A percentile compares a stretch with the other conserved stretches of the same genome.
Conservation (phyloP, 2,888 invertebrate species). For the Shargacucullia verbasci region DNA sequence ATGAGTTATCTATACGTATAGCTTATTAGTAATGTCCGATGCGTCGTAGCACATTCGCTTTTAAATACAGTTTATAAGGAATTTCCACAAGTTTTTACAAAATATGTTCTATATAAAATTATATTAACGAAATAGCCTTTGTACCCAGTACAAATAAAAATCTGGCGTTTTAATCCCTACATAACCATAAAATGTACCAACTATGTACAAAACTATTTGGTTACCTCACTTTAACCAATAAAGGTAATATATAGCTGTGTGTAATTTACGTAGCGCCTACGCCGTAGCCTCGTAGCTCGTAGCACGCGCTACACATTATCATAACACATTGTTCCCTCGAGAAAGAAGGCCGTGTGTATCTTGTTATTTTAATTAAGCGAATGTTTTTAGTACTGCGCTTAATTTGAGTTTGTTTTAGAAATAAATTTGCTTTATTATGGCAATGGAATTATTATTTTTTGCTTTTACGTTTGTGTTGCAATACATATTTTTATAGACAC, state of each 20-base stretch:
- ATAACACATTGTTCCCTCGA: conserved; percentile 43
- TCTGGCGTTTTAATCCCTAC: too few relatives aligned
- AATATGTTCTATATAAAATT: too few relatives aligned
- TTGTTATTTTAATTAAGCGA: conserved; percentile 45
- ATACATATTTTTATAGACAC: too few relatives aligned
- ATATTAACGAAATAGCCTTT: too few relatives aligned
- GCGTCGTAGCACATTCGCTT: too few relatives aligned
- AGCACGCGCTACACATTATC: conserved; percentile 45
- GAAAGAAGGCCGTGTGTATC: conserved; percentile 19
- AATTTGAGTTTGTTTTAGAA: conserved; percentile 14
- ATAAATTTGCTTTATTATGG: conserved; percentile 12
- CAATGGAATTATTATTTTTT: neutral
- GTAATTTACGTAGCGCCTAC: conserved; percentile 30
- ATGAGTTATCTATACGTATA: too few relatives aligned
- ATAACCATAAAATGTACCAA: too few relatives aligned
- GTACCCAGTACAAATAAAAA: too few relatives aligned
- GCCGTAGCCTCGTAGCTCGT: conserved; percentile 42
- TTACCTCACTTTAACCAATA: conserved; percentile 28
- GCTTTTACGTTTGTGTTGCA: too few relatives aligned
- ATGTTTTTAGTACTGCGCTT: conserved; percentile 18
- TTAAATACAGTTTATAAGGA: too few relatives aligned
- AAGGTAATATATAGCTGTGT: conserved; percentile 20
- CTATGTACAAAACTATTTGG: conserved; percentile 1
- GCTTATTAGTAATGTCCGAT: too few relatives aligned
- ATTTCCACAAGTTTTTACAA: too few relatives aligned